Base-by-base conservation (phyloP, 2,113 vertebrate genomes). In the Pomatorhinus ruficollis region DNA sequence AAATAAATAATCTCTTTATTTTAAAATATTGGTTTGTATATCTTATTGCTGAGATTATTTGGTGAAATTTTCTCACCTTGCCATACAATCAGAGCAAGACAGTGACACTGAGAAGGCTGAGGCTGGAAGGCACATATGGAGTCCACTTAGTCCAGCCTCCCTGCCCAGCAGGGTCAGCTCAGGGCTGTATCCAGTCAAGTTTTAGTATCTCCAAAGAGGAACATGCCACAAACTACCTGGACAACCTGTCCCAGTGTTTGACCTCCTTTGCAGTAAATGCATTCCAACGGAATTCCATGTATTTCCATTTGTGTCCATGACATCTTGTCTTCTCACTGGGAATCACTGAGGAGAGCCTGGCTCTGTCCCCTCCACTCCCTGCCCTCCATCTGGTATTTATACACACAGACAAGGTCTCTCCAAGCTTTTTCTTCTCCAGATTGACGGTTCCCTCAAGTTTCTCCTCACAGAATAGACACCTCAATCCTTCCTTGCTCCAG, bases 391-490 rank as follows among this genome's bases (percentile, higher is more conserved):
- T 68, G 30, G 23, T 63, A 40, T 53, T 75, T 33, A 52, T 45
- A 61, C 35, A 68, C 45, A 75, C 2, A 7, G 8, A 69, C 28
- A 66, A 84, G 39, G 33, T 25, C 37, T 37, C 69, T 60, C 72
- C 25, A 72, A 84, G 25, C 47, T 37, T 78, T 37, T 11, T 35
- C 37, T 50, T 66, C 44, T 79, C 50, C 23, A 42, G 17, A 52
- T 3, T 33, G 27, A 69, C 54, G 15, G 47, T 17, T 57, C 60
- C 28, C 21, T 79, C 44, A 28, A 28, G 3, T 27, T 24, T 63
- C 33, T 21, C 18, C 70, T 83, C 52, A 39, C 16, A 13, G 0
- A 0, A 59, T 18, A 75, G 31, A 50, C 2, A 59, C 5, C 14
- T 5, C 66, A 83, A 70, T 12, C 44, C 70, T 40, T 24, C 5